Percentiles rank a stretch among this genome's conserved stretches.
Conservation (phyloP, 37 sponge, comb jelly and placozoan species). For the Aphrocallistes beatrix region DNA sequence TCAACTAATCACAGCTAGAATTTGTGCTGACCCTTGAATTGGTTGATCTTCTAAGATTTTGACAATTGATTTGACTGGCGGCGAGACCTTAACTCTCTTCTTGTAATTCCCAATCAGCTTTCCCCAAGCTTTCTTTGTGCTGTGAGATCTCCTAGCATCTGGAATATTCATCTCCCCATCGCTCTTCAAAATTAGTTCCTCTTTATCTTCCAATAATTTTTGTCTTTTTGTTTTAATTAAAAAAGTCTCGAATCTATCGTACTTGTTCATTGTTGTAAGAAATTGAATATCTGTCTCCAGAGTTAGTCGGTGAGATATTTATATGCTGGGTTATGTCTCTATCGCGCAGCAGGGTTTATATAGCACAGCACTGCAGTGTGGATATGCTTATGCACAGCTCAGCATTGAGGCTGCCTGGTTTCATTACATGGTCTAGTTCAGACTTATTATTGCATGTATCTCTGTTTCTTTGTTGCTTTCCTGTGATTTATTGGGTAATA, state of each 20-base stretch:
- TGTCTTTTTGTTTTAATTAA: background rate
- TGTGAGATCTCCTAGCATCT: background rate
- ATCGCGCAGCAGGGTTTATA: background rate
- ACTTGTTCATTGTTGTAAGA: slow-evolving; percentile 20
- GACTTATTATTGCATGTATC: no score
- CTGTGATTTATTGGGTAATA: background rate
- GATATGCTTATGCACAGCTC: background rate
- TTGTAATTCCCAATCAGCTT: slow-evolving; percentile 18
- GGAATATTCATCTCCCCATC: background rate
- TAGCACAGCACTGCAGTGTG: background rate
- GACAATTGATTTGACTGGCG: slow-evolving; percentile 8
- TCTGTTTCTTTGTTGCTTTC: background rate
- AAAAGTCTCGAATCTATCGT: background rate
- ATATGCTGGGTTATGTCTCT: background rate
- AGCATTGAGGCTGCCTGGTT: no score
- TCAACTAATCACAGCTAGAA: background rate
- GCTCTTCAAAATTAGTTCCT: background rate
- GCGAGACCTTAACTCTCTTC: background rate
- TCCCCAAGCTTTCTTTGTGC: slow-evolving; percentile 4
- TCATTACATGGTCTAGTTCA: no score
- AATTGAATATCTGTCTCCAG: background rate
- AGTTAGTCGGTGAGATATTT: background rate
- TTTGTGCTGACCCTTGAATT: background rate
- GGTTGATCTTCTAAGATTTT: background rate
- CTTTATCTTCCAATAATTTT: background rate